phyloP scores from a whole-genome alignment of 1,140 invertebrate genomes.

The Drosophila kanapiae region DNA sequence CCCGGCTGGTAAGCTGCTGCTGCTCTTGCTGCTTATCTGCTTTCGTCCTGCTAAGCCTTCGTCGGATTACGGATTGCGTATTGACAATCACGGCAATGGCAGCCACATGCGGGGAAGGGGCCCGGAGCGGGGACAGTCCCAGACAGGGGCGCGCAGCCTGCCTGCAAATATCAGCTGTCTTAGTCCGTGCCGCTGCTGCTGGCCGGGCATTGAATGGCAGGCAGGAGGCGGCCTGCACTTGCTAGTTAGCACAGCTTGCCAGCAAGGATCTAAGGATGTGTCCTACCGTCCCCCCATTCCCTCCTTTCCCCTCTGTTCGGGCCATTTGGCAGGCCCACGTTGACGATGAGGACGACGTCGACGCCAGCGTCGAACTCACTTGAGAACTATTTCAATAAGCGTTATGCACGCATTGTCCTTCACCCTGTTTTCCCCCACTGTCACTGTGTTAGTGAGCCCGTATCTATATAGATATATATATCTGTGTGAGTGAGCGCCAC shows the following conservation, averaged over 20 bases:
- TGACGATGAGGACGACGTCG: slow-evolving; percentile 46
- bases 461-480: neutral
- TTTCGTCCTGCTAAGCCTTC: slow-evolving; percentile 46
- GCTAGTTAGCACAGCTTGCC: slow-evolving; percentile 33
- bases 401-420: slow-evolving; percentile 80
- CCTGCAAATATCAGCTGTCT: slow-evolving; percentile 44
- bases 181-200: slow-evolving; percentile 18
- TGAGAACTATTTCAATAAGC: slow-evolving; percentile 83
- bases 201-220: slow-evolving; percentile 38
- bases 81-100: slow-evolving; percentile 42
- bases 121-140: slow-evolving; percentile 2
- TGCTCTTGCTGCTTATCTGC: slow-evolving; percentile 24
- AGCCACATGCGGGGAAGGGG: neutral
- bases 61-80: slow-evolving; percentile 49
- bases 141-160: slow-evolving; percentile 27
- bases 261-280: slow-evolving; percentile 12
- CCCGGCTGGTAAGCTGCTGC: slow-evolving; percentile 40
- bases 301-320: slow-evolving; percentile 2
- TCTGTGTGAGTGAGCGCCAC: slow-evolving; percentile 26
- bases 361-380: slow-evolving; percentile 71
- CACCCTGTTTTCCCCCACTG: slow-evolving; percentile 70
- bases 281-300: too few relatives aligned
- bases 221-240: slow-evolving; percentile 14
- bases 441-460: slow-evolving; percentile 23
- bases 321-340: slow-evolving; percentile 44